Evolutionary conservation across 1,140 invertebrate species (phyloP).

Genomic region (Odontomachus brunneus): DNA sequence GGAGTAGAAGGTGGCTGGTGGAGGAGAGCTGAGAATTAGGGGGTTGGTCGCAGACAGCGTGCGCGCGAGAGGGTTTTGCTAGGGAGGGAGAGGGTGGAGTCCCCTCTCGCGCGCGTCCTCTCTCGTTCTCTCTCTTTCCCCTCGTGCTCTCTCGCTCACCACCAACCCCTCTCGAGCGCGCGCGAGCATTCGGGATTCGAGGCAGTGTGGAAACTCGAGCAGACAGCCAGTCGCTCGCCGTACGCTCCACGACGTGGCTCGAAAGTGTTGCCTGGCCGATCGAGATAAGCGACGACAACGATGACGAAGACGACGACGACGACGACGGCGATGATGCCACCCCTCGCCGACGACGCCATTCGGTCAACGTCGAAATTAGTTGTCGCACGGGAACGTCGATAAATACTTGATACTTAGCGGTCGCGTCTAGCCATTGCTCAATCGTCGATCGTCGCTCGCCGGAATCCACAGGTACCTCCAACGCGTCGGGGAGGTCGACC

Average conservation of each 20-base stretch:
- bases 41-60: slow-evolving; percentile 67
- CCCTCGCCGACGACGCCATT: slow-evolving; percentile 30
- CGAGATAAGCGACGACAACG: slow-evolving; percentile 40
- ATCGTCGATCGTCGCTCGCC: slow-evolving; percentile 42
- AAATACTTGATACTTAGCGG: not conserved
- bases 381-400: not conserved
- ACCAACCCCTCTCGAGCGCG: slow-evolving; percentile 71
- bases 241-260: slow-evolving; percentile 82
- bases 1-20: slow-evolving; percentile 44
- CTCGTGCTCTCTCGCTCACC: slow-evolving; percentile 59
- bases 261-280: slow-evolving; percentile 62
- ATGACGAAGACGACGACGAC: slow-evolving; percentile 60
- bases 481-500: slow-evolving; percentile 24
- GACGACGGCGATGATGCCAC: slow-evolving; percentile 41
- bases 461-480: slow-evolving; percentile 72
- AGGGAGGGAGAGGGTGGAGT: slow-evolving; percentile 48
- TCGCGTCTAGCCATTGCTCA: not conserved
- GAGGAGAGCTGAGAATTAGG: slow-evolving; percentile 68
- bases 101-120: slow-evolving; percentile 57
- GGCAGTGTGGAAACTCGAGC: slow-evolving; percentile 78
- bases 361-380: slow-evolving; percentile 28
- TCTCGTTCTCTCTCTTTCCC: slow-evolving; percentile 52
- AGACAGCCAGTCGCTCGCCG: slow-evolving; percentile 84
- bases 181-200: slow-evolving; percentile 77
- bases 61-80: slow-evolving; percentile 67